Base-by-base conservation (phyloP, 2,888 invertebrate species). In the Drosophila nigritarsus region DNA sequence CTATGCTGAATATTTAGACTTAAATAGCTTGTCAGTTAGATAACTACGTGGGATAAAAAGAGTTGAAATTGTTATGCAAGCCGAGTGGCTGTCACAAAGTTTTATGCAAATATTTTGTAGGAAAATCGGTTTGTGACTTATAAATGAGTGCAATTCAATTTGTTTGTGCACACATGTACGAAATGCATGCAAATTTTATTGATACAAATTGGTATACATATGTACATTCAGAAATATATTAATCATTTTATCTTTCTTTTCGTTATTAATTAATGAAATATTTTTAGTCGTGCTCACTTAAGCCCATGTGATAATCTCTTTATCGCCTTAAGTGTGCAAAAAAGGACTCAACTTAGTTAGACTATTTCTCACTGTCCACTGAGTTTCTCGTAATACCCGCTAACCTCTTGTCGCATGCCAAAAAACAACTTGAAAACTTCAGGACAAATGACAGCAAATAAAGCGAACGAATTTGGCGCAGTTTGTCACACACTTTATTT, bases 331-430 rank as follows among this genome's bases (percentile, higher is more conserved):
- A 56, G 15, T 24, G 7, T 15, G 13, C 24, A 29, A 48, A 29
- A 40, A 36, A 45, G 15, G 18, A n/a, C 13, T 27, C 20, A 71
- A 76, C 51, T 65, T 71, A 59, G 50, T 72, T 38, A 42, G 51
- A 58, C 56, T 40, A 45, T 45, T 45, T 45, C 4, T 15, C 45
- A 45, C 8, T 20, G 55, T 42, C 38, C 55, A 61, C 30, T 51
- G 34, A 36, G 38, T 32, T 32, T 7, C 20, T 50, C 32, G 42
- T 51, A 58, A 58, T 38, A 24, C 32, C 15, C 51, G 64, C 77
- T 66, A 76, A 75, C 72, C 66, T 72, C 56, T 60, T 75, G 75
- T 63, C 72, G 53, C 40, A 76, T 61, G 65, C 63, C 63, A 76
- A 60, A 71, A 63, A 65, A 76, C 32, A 75, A 76, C 72, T 66